Conservation (phyloP, 2,113 vertebrate genomes). For the Pogona vitticeps region DNA sequence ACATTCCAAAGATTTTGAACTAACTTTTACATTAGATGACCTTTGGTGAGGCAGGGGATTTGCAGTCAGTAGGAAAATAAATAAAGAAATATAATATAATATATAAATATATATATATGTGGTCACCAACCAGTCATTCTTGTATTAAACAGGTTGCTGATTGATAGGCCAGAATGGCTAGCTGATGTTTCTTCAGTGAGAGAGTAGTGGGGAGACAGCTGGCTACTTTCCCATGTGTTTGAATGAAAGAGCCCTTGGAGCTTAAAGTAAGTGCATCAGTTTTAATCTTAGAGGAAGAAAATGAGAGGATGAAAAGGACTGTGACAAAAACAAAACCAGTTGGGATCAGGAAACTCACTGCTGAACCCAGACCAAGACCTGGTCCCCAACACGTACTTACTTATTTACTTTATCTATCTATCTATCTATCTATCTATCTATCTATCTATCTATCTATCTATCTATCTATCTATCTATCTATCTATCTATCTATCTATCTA, state of each 20-base stretch:
- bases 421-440: too few species aligned
- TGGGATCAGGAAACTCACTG: neutral
- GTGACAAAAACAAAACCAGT: neutral
- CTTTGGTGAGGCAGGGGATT: neutral
- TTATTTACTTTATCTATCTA: too few species aligned
- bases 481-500: too few species aligned
- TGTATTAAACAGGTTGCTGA: neutral
- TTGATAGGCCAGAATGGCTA: neutral
- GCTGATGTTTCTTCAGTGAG: neutral
- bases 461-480: too few species aligned
- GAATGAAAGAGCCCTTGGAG: neutral
- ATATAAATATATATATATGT: too few species aligned
- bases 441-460: too few species aligned
- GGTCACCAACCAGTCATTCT: neutral
- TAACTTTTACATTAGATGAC: slow-evolving; percentile 2
- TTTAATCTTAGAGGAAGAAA: too few species aligned
- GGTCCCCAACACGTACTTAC: too few species aligned
- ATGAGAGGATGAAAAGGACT: neutral
- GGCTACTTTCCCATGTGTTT: neutral
- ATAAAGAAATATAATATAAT: too few species aligned
- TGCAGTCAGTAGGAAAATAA: neutral
- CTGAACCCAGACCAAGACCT: neutral
- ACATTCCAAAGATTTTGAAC: neutral
- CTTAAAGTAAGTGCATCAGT: neutral
- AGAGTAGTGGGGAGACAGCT: neutral